A percentile compares a stretch with the other conserved stretches of the same genome.
phyloP scores from a whole-genome alignment of 2,113 vertebrate species.

The Calidris pugnax region DNA sequence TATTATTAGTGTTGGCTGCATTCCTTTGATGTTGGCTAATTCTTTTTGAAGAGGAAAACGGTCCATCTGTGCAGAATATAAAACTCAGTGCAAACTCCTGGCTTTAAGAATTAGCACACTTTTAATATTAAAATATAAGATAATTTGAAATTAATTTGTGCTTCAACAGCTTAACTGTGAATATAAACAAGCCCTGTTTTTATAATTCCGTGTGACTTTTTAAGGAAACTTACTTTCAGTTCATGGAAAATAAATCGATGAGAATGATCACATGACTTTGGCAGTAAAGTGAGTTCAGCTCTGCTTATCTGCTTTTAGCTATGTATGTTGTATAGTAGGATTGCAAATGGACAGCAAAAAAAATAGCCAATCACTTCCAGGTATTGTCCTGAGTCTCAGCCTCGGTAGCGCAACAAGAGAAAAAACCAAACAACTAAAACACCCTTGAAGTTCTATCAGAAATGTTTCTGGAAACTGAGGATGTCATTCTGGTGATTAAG shows the following conservation, averaged over 20 bases:
- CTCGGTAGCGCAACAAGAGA: not conserved
- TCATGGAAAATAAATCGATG: not conserved
- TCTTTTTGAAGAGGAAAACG: not conserved
- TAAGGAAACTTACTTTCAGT: not conserved
- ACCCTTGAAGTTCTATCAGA: not conserved
- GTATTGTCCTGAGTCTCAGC: not conserved
- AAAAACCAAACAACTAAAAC: not conserved
- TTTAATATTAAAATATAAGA: not conserved
- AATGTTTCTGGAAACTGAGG: not conserved
- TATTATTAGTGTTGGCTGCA: not conserved
- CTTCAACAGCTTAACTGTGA: not conserved
- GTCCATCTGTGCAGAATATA: not conserved
- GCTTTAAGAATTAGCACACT: not conserved
- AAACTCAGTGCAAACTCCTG: not conserved
- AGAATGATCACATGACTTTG: not conserved
- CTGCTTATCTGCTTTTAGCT: not conserved
- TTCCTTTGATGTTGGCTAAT: slow-evolving; percentile 12
- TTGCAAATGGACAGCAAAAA: not conserved
- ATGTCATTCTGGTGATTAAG: not conserved
- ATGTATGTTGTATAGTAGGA: not conserved
- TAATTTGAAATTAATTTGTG: not conserved
- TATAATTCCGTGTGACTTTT: not conserved
- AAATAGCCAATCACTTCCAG: not conserved
- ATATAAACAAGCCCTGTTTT: not conserved
- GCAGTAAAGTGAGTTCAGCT: not conserved